phyloP scores from a whole-genome alignment of 53 echinoderm and acorn worm genomes.

The Pentamera pediparva region DNA sequence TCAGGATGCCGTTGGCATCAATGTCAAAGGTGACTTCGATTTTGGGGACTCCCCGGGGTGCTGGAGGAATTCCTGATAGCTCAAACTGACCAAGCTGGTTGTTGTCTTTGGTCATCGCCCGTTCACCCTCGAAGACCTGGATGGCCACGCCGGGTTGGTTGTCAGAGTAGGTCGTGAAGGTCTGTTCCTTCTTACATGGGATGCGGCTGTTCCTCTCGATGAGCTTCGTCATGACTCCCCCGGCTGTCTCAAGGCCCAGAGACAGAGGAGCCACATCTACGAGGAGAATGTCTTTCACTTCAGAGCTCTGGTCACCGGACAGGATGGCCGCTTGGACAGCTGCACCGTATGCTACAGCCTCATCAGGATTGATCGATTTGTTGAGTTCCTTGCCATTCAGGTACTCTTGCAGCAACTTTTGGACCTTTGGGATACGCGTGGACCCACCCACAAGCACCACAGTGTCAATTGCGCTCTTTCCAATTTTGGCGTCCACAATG shows the following conservation, averaged over 20 bases:
- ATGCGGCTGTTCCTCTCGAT: constrained; percentile 72
- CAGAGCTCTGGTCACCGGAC: constrained; percentile 77
- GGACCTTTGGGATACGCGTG: constrained; percentile 83
- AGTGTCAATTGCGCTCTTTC: constrained; percentile 59
- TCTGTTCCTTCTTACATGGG: constrained; percentile 40
- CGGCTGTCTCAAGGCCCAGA: constrained; percentile 79
- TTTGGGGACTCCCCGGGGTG: constrained; percentile 85
- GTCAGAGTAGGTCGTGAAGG: constrained; percentile 64
- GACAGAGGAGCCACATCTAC: constrained; percentile 92
- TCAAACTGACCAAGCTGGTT: constrained; percentile 77
- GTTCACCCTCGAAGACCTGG: constrained; percentile 88
- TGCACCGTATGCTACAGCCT: constrained; percentile 83
- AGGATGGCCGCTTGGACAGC: constrained; percentile 80
- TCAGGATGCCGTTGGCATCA: constrained; percentile 82
- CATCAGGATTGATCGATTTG: constrained; percentile 80
- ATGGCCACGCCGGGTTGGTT: constrained; percentile 75
- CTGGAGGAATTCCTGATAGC: constrained; percentile 73
- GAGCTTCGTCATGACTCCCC: constrained; percentile 77
- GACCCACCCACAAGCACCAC: constrained; percentile 89
- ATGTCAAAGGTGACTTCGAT: constrained; percentile 78
- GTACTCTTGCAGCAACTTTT: constrained; percentile 76
- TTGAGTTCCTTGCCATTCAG: constrained; percentile 74
- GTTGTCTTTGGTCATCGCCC: constrained; percentile 90
- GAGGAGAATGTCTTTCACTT: constrained; percentile 78
- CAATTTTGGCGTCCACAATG: constrained; percentile 71